Percentiles rank a stretch among this genome's conserved stretches.
Conservation (phyloP, 2,888 invertebrate genomes). For the Cantharis flavilabris region DNA sequence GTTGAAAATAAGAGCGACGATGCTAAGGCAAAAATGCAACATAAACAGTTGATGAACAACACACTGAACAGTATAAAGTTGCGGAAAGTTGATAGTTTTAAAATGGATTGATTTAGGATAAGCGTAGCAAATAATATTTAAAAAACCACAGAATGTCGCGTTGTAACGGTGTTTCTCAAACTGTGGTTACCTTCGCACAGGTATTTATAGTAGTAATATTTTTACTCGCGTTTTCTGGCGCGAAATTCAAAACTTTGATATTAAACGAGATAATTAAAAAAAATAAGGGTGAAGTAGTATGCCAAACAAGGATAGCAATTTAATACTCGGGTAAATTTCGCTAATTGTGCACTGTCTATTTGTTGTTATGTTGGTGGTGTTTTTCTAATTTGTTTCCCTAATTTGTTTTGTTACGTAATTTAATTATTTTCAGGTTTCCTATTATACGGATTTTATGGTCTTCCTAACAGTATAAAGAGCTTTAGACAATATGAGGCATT, state of each 20-base stretch:
- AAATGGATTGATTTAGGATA: constrained; percentile 6
- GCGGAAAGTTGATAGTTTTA: constrained; percentile 34
- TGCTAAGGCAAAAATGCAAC: constrained; percentile 10
- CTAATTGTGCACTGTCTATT: constrained; percentile 26
- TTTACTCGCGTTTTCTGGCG: neutral
- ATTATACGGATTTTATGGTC: constrained; percentile 74
- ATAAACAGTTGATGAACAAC: constrained; percentile 38
- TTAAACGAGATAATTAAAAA: neutral
- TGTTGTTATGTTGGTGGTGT: neutral
- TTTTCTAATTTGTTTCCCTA: neutral
- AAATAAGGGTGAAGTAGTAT: neutral
- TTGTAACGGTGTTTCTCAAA: neutral
- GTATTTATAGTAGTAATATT: neutral
- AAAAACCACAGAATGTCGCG: neutral
- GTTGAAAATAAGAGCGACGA: constrained; percentile 1
- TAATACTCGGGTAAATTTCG: neutral
- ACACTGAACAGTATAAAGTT: constrained; percentile 43
- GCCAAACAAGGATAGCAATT: neutral
- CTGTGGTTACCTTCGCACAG: neutral
- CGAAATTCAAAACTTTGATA: neutral
- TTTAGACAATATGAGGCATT: constrained; percentile 52
- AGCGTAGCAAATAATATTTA: neutral
- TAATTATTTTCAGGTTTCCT: constrained; percentile 62
- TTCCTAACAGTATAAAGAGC: constrained; percentile 56
- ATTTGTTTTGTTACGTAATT: constrained; percentile 5